Conservation (phyloP, 2,888 invertebrate genomes). For the Tuta absoluta region DNA sequence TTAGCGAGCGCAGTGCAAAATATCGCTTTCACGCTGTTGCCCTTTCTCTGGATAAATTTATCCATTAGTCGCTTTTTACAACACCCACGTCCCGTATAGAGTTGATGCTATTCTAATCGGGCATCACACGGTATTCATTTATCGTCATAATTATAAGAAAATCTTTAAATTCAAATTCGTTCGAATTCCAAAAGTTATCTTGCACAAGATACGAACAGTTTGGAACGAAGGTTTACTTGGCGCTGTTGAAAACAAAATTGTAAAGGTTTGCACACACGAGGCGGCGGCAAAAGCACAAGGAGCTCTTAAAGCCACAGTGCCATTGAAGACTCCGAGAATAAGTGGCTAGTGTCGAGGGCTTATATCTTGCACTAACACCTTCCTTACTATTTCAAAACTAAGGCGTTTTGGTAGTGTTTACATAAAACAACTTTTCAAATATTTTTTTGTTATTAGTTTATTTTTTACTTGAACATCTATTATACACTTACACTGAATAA, state of each 20-base stretch:
- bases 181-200: background rate
- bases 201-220: background rate
- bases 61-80: too few species aligned
- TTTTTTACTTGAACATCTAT: too few species aligned
- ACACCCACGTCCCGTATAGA: too few species aligned
- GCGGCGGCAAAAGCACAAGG: constrained; percentile 45
- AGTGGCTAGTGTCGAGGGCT: constrained; percentile 60
- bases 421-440: too few species aligned
- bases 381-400: background rate
- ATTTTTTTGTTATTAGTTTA: too few species aligned
- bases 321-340: constrained; percentile 67
- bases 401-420: background rate
- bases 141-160: too few species aligned
- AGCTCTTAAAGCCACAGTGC: constrained; percentile 63
- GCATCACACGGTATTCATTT: too few species aligned
- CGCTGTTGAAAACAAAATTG: constrained; percentile 35
- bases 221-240: background rate
- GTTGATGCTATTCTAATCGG: too few species aligned
- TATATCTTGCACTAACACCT: constrained; percentile 27
- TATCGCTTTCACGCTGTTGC: too few species aligned
- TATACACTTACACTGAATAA: too few species aligned
- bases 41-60: too few species aligned
- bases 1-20: too few species aligned
- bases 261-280: constrained; percentile 39
- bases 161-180: background rate